Evolutionary conservation across 2,888 invertebrate genomes (phyloP), one percentile per base, ranked within the genome.

Genomic region (Cerastoderma edule): DNA sequence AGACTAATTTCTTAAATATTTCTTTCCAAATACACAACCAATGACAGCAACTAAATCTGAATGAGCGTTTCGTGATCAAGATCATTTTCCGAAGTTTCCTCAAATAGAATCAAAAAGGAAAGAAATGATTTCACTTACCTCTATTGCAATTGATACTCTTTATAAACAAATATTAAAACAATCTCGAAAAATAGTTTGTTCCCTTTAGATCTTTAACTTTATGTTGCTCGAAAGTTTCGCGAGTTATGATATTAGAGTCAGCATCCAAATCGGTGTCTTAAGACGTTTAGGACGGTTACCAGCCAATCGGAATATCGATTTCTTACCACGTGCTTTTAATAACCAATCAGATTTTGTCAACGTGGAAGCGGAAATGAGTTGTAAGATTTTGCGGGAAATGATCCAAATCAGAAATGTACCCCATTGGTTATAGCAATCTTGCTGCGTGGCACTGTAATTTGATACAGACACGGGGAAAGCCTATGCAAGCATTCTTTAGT

Each of bases 321-420:
- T 63, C 30, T 13, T 22, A 30, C 54, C 83, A 81, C 71, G 69
- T 80, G 78, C 57, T 63, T 50, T 4, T 19, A 32, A 63, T 19
- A 53, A 8, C 84, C 80, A 84, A 84, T 84, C 56, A 76, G 71
- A 44, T 68, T 67, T 64, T 76, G 75, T 80, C 80, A 75, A 82
- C 84, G 84, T 84, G 84, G 82, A 79, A 74, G 73, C 74, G 78
- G 82, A 80, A 72, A 57, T 82, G 70, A 73, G 73, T 67, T 64
- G 74, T 50, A 35, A 44, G 46, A 63, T 60, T 67, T 72, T 72
- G 67, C 67, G 67, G 67, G 53, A 67, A 67, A 53, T n/a, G 39
- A 27, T 60, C 60, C 60, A 39, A 56, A 56, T 22, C 8, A 5
- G 32, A n/a, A n/a, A 33, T 19, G 33, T 33, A 57, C 5, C 57